These are phyloP conservation scores for Ceratina australensis DNA, from an alignment of 1,140 invertebrate genomes.

Conservation along the genomic window DNA sequence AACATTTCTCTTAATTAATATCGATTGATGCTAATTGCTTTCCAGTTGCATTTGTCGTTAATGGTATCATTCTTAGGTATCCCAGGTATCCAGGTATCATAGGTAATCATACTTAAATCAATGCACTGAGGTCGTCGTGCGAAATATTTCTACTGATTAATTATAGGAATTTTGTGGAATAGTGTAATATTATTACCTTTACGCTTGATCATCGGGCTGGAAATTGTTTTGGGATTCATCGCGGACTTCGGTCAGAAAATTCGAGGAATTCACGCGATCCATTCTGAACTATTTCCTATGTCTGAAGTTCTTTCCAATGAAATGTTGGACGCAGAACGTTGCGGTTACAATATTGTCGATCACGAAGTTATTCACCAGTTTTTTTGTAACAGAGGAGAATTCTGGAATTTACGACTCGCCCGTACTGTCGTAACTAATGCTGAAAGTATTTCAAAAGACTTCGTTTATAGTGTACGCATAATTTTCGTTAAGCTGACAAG, in stretches of 20 bases:
- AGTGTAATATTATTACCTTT: no score
- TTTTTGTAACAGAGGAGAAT: not conserved
- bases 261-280: conserved; percentile 1
- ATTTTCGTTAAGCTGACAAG: not conserved
- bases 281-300: not conserved
- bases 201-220: not conserved
- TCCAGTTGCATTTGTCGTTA: no score
- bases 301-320: conserved; percentile 4
- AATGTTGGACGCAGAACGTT: not conserved
- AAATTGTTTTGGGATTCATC: conserved; percentile 16
- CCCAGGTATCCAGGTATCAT: no score
- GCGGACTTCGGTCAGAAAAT: not conserved
- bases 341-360: not conserved
- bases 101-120: no score
- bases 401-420: not conserved
- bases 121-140: no score
- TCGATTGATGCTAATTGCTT: no score
- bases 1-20: no score
- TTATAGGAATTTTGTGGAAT: not conserved
- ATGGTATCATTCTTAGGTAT: no score
- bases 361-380: not conserved
- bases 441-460: no score
- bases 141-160: no score
- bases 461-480: not conserved
- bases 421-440: no score